These are phyloP conservation scores for Periphyllus acericola DNA, from an alignment of 2,888 invertebrate genomes.

Conservation along the genomic window DNA sequence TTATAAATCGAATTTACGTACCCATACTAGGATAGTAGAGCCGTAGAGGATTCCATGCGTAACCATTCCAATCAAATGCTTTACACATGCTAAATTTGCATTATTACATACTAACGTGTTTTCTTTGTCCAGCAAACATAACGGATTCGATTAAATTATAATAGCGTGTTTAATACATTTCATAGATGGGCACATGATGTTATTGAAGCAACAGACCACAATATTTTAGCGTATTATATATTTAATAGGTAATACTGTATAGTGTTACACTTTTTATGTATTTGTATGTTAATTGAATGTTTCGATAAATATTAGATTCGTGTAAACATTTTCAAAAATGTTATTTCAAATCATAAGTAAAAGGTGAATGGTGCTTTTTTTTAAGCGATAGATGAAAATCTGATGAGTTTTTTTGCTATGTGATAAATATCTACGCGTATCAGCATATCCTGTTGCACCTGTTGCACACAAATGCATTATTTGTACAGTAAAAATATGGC, in stretches of 20 bases:
- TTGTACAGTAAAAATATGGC: neutral
- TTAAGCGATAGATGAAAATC: too few species aligned
- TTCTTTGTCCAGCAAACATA: constrained; percentile 8
- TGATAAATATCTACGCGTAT: neutral
- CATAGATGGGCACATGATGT: neutral
- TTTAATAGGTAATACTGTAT: too few species aligned
- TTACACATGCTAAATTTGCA: constrained; percentile 19
- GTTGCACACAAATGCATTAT: too few species aligned
- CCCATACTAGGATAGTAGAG: neutral
- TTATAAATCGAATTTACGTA: constrained; percentile 1
- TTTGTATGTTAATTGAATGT: too few species aligned
- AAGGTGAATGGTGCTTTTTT: too few species aligned
- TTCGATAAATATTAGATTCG: too few species aligned
- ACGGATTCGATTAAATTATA: constrained; percentile 29
- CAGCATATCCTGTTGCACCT: neutral
- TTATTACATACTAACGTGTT: neutral
- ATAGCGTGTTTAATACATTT: neutral
- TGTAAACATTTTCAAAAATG: too few species aligned
- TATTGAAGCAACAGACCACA: too few species aligned
- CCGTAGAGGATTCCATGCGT: neutral
- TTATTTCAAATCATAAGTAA: too few species aligned
- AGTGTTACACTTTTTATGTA: too few species aligned
- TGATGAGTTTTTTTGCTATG: too few species aligned
- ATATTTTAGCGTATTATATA: too few species aligned
- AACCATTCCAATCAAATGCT: constrained; percentile 22